Percentiles rank a stretch among this genome's conserved stretches.
Evolutionary conservation across 1,140 invertebrate genomes (phyloP).

Genomic region (Ectropis grisescens): DNA sequence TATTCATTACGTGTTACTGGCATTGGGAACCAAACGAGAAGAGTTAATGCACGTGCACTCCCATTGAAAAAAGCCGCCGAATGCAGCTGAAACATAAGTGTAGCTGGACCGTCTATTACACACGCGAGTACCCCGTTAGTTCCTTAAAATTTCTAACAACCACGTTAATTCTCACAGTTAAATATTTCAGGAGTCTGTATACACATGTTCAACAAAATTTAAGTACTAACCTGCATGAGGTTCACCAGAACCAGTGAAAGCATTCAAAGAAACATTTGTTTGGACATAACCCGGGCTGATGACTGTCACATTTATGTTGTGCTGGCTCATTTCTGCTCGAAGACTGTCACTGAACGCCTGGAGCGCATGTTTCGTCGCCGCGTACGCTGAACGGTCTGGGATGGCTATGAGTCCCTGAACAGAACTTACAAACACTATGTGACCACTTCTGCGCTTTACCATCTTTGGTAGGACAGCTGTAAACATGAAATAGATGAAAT

Average conservation of each 20-base stretch:
- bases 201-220: no score
- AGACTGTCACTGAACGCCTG: conserved; percentile 90
- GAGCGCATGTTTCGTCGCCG: conserved; percentile 95
- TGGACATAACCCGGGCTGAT: conserved; percentile 91
- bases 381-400: conserved; percentile 90
- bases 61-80: no score
- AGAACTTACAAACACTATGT: conserved; percentile 93
- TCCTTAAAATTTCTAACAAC: no score
- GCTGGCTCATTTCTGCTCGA: conserved; percentile 81
- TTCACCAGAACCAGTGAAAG: conserved; percentile 83
- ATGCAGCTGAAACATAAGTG: no score
- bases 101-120: no score
- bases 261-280: conserved; percentile 91
- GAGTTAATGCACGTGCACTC: background rate
- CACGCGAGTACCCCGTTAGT: no score
- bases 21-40: background rate
- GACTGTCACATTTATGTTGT: conserved; percentile 85
- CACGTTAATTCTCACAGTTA: no score
- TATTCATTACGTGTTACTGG: no score
- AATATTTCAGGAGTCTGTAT: no score
- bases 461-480: conserved; percentile 84
- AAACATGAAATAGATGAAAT: no score
- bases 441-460: conserved; percentile 82
- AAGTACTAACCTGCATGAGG: conserved; percentile 83
- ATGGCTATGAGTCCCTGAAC: conserved; percentile 93